Evolutionary conservation across 1,140 invertebrate species (phyloP), one percentile per base, ranked within the genome.

Genomic region (Magallana gigas): DNA sequence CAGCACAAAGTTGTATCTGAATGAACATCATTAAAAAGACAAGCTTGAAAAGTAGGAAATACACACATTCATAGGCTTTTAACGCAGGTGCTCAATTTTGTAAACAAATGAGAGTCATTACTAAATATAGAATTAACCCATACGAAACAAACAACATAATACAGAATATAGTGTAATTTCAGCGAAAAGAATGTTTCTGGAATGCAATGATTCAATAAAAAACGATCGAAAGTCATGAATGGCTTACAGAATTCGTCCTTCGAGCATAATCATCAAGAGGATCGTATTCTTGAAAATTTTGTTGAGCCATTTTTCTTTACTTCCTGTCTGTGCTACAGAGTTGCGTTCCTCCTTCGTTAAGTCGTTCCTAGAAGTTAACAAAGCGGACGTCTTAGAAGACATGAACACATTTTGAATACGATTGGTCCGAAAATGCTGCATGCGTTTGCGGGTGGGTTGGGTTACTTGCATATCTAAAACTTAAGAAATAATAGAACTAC

Each of bases 291-390:
- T 23, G 29, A 11, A 29, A 76, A 23, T 76, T 76, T 11, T 76
- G 68, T 76, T 48, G 36, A 48, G 68, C 68, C 68, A 76, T 76
- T 76, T 76, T 29, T 29, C 68, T 64, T n/a, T 29, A 76, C 68
- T 76, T 76, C 68, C 68, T 76, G 68, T 76, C 60, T 62, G 60
- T n/a, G 60, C 12, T 62, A 12, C 0, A 29, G 8, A 76, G 68
- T 76, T 76, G 68, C 68, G 68, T 76, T 76, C 68, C 18, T 18
- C 18, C 23, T 76, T 29, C 12, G 36, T 23, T 36, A 36, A 76
- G 23, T 29, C 68, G 68, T 76, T 76, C 68, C 23, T 48, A 5
- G 36, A 76, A 76, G 23, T 36, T 2, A 12, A 12, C 18, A 76
- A 12, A 11, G 23, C 68, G 68, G 68, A 76, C 68, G 68, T 29